Evolutionary conservation across 2,113 vertebrate genomes (phyloP), one percentile per base, ranked within the genome.

Genomic region (Chelonoidis abingdonii): DNA sequence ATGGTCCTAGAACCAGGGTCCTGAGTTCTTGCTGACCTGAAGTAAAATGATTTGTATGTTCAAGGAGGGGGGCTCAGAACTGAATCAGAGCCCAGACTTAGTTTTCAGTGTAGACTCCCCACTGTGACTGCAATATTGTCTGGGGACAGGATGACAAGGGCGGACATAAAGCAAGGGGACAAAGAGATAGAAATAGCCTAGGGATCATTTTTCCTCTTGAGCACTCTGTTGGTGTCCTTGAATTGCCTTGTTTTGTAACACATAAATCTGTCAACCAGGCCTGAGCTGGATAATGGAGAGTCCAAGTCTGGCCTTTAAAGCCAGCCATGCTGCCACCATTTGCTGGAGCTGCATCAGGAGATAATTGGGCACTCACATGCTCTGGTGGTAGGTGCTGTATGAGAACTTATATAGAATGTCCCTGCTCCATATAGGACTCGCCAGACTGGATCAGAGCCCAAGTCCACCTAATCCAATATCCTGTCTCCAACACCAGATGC

Each of bases 161-260:
- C 25, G 12, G 69, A 35, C 19, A 56, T 91, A 86, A 93, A 93
- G 52, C 62, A 41, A 90, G 56, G 80, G 83, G 72, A 90, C 93
- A 93, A 95, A 12, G 38, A 90, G 53, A 25, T 35, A n/a, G 76
- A 52, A 62, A 62, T 62, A 62, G 86, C 93, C 93, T 90, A 72
- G 72, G 57, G 3, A 0, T 0, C 87, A 56, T 95, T 94, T 31
- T 93, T 89, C 56, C 52, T 94, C 62, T 83, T 94, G 88, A 84
- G 38, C 31, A 19, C 87, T 87, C 49, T 38, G 83, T 10, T 53
- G 38, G 89, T n/a, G 59, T 89, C 87, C 92, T 78, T 92, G 85
- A 89, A 56, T 93, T 94, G 21, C 5, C 38, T 96, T 92, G 86
- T 52, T 38, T 95, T 89, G 78, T 35, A 88, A 86, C 27, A 85